Evolutionary conservation across 2,113 vertebrate genomes (phyloP).

Genomic region (Pipra filicauda): DNA sequence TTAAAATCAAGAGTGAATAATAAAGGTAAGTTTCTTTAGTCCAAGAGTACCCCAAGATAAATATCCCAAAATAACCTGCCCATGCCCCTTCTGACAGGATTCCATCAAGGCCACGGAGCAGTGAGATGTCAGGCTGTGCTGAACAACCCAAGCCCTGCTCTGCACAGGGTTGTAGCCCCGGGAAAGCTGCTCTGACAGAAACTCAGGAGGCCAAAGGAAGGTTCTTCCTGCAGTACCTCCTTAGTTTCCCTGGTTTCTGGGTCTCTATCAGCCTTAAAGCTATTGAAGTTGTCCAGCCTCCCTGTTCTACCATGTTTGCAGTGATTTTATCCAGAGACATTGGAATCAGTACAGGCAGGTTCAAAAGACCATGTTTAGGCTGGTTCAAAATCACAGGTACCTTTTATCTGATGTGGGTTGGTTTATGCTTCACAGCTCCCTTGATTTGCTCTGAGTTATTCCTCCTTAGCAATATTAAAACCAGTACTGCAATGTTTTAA

Average conservation of each 20-base stretch:
- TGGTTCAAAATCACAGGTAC: background rate
- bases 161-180: background rate
- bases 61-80: background rate
- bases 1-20: no score
- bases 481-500: background rate
- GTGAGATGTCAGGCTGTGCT: background rate
- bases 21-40: background rate
- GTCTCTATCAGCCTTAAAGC: background rate
- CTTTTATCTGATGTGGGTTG: background rate
- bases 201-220: background rate
- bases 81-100: background rate
- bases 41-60: background rate
- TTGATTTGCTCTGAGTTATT: background rate
- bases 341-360: background rate
- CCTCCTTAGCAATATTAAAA: background rate
- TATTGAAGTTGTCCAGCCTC: background rate
- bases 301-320: background rate
- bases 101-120: background rate
- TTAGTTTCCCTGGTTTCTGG: background rate
- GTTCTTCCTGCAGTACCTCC: background rate
- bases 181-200: background rate
- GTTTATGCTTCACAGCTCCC: background rate
- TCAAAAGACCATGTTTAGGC: background rate
- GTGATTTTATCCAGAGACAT: background rate
- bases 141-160: background rate